These are phyloP conservation scores for Schizotus pectinicornis DNA, from an alignment of 2,888 invertebrate species.

Conservation along the genomic window DNA sequence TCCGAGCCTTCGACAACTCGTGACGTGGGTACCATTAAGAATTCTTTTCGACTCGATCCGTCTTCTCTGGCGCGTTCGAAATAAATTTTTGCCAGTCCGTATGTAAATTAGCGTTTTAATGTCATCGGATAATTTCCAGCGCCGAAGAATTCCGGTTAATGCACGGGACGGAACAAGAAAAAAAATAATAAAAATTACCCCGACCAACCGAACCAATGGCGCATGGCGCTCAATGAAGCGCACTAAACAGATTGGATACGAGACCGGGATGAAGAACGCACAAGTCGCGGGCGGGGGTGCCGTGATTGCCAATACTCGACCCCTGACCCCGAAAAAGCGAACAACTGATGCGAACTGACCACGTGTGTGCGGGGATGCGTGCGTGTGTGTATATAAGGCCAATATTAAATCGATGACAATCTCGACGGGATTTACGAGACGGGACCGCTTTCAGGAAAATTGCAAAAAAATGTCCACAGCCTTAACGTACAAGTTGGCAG, in stretches of 20 bases:
- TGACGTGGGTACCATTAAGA: constrained; percentile 36
- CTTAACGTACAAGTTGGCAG: constrained; percentile 39
- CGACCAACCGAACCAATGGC: constrained; percentile 54
- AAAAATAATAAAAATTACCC: constrained; percentile 51
- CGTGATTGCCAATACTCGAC: constrained; percentile 55
- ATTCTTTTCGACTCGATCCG: constrained; percentile 18
- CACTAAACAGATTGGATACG: constrained; percentile 58
- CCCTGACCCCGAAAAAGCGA: constrained; percentile 36
- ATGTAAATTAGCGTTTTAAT: constrained; percentile 28
- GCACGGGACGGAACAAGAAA: constrained; percentile 11
- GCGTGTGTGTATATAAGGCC: background rate
- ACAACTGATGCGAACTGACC: constrained; percentile 55
- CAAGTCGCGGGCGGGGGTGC: constrained; percentile 39
- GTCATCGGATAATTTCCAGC: constrained; percentile 16
- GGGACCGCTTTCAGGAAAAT: constrained; percentile 16
- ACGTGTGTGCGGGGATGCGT: constrained; percentile 44
- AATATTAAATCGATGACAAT: constrained; percentile 13
- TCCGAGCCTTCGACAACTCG: constrained; percentile 41
- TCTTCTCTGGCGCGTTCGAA: constrained; percentile 21
- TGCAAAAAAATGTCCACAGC: constrained; percentile 24
- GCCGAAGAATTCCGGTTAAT: constrained; percentile 2
- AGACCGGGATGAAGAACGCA: constrained; percentile 51
- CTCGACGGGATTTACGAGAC: constrained; percentile 8
- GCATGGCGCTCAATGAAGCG: constrained; percentile 57
- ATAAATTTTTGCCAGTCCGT: constrained; percentile 30